Conservation (phyloP, 2,888 invertebrate genomes). For the Lysandra coridon region DNA sequence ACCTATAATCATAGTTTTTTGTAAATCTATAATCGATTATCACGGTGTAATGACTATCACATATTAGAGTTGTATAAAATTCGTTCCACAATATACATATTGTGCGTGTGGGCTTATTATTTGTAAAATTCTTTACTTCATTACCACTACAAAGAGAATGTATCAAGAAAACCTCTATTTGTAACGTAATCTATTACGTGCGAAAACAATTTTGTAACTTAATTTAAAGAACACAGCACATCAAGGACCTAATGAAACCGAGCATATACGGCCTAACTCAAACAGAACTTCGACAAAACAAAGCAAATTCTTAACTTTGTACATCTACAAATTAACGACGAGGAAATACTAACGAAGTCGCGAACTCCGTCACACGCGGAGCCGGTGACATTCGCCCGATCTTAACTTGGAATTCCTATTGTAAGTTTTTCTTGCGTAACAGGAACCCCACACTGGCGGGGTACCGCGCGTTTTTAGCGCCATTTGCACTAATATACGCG, state of each 20-base stretch:
- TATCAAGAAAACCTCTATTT: background rate
- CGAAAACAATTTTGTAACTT: conserved; percentile 22
- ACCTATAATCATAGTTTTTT: no score
- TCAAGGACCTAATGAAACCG: conserved; percentile 29
- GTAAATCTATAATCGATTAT: no score
- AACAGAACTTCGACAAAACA: conserved; percentile 41
- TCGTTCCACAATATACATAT: no score
- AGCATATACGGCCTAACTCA: conserved; percentile 37
- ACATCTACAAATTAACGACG: conserved; percentile 53
- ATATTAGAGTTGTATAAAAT: no score
- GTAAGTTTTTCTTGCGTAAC: conserved; percentile 3
- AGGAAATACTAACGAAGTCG: conserved; percentile 52
- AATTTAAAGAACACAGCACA: conserved; percentile 23
- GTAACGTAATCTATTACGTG: background rate
- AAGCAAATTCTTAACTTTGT: conserved; percentile 47
- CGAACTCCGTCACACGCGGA: conserved; percentile 39
- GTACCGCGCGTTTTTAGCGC: background rate
- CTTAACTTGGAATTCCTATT: conserved; percentile 52
- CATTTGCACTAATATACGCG: background rate
- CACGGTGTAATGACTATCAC: no score
- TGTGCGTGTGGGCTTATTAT: no score
- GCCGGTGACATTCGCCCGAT: conserved; percentile 40
- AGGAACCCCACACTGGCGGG: background rate
- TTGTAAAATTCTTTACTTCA: no score
- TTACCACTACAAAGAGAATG: background rate